These are phyloP conservation scores for Margarornis squamiger DNA, from an alignment of 2,797 vertebrate species.

Conservation along the genomic window DNA sequence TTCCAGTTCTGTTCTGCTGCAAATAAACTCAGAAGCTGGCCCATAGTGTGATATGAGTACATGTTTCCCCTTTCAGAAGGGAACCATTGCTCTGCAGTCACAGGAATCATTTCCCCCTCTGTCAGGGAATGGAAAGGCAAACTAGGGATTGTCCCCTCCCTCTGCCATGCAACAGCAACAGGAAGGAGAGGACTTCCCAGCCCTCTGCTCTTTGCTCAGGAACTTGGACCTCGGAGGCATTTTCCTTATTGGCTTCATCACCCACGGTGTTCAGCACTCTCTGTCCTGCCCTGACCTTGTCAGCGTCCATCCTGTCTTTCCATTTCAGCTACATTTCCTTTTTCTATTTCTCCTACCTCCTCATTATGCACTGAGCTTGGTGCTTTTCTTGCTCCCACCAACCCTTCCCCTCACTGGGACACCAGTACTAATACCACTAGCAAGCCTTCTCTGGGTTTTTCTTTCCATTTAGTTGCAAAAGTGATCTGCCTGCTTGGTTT, in stretches of 20 bases:
- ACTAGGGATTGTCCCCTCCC: not conserved
- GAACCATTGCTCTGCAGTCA: not conserved
- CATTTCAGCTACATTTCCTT: not conserved
- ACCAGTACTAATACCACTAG: not conserved
- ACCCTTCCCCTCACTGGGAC: not conserved
- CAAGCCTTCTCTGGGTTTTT: not conserved
- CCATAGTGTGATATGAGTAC: not conserved
- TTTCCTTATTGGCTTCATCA: not conserved
- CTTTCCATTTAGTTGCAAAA: not conserved
- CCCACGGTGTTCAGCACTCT: not conserved
- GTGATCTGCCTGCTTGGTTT: not conserved
- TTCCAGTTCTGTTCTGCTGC: not conserved
- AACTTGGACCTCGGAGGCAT: not conserved
- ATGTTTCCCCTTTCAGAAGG: slow-evolving; percentile 30
- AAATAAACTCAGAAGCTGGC: not conserved
- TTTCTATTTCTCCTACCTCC: not conserved
- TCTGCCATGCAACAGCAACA: not conserved
- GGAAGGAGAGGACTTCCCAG: not conserved
- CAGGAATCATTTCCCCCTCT: not conserved
- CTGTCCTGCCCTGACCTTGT: not conserved
- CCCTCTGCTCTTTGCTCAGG: not conserved
- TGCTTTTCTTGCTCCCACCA: not conserved
- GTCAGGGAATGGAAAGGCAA: not conserved
- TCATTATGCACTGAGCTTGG: not conserved
- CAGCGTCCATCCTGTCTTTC: not conserved